phyloP scores from a whole-genome alignment of 2,797 vertebrate species.

The Mallotus villosus region DNA sequence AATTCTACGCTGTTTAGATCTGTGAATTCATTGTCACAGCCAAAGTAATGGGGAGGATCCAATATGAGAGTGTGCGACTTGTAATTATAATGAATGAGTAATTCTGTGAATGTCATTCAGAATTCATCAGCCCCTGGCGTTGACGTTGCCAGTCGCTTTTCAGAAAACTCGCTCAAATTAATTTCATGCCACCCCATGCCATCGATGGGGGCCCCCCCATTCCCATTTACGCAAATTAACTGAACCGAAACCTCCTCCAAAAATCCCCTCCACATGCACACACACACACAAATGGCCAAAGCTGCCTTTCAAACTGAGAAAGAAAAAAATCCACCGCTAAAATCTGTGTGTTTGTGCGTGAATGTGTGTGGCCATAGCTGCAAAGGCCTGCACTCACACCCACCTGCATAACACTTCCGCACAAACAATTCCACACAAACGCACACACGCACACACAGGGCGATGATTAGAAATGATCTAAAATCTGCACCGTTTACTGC shows the following conservation, averaged over 20 bases:
- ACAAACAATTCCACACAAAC: conserved; percentile 1
- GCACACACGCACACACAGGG: conserved; percentile 20
- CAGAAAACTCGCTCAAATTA: conserved; percentile 1
- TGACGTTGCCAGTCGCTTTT: not conserved
- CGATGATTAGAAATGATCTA: conserved; percentile 45
- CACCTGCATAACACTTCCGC: not conserved
- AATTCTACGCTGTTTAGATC: not conserved
- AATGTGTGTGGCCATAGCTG: not conserved
- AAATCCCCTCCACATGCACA: not conserved
- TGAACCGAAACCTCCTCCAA: conserved; percentile 1
- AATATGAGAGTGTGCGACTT: not conserved
- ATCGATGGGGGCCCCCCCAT: not conserved
- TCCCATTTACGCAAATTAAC: conserved; percentile 12
- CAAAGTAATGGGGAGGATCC: not conserved
- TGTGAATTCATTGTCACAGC: conserved; percentile 7
- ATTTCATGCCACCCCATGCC: conserved; percentile 8
- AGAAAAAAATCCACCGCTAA: too few relatives aligned
- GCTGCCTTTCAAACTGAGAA: conserved; percentile 2
- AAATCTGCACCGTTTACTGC: conserved; percentile 45
- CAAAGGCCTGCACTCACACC: not conserved
- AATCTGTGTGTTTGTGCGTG: too few relatives aligned
- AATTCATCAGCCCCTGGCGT: conserved; percentile 9
- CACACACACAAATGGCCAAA: not conserved
- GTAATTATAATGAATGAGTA: conserved; percentile 10
- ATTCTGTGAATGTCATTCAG: conserved; percentile 16